Percentiles rank a stretch among this genome's conserved stretches.
Evolutionary conservation across 2,797 vertebrate genomes (phyloP).

Genomic region (Enteromius fasciolatus): DNA sequence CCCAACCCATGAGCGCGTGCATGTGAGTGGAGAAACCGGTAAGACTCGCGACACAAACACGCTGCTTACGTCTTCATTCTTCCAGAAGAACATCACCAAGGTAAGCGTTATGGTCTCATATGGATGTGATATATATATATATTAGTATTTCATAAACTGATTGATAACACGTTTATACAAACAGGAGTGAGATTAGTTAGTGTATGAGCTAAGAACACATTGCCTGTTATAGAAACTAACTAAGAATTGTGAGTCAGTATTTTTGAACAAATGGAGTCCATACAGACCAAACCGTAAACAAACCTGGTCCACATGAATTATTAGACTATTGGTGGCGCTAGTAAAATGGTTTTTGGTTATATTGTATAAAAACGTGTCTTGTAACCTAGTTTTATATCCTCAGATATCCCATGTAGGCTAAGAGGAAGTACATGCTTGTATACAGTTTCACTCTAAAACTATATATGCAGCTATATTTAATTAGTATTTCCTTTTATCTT

Average conservation of each 20-base stretch:
- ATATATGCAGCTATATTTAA: background rate
- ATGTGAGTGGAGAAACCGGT: conserved; percentile 17
- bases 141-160: too few relatives aligned
- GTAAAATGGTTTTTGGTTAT: background rate
- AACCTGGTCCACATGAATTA: background rate
- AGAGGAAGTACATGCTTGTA: background rate
- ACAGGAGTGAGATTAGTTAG: background rate
- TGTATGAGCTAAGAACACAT: background rate
- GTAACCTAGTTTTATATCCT: background rate
- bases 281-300: background rate
- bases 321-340: background rate
- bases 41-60: background rate
- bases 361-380: background rate
- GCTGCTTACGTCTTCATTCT: background rate
- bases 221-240: background rate
- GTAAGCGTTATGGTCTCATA: background rate
- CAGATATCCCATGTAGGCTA: background rate
- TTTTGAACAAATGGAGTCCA: background rate
- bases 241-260: background rate
- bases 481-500: background rate
- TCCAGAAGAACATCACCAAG: background rate
- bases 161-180: background rate
- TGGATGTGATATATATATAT: background rate
- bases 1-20: background rate
- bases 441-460: background rate